Evolutionary conservation across 2,797 vertebrate genomes (phyloP).

Genomic region (Lepilemur ruficaudatus): DNA sequence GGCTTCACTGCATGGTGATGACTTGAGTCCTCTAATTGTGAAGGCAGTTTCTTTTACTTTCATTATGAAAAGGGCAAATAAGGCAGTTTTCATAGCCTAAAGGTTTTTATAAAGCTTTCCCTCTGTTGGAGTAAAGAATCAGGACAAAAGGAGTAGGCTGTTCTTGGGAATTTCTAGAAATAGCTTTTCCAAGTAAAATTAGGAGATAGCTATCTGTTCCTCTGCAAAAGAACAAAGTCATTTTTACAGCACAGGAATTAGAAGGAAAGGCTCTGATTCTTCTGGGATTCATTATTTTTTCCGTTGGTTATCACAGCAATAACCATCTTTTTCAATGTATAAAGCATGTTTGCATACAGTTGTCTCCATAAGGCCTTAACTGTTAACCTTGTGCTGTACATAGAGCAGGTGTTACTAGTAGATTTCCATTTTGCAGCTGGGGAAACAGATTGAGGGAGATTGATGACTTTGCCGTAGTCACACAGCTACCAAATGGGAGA

Average conservation of each 20-base stretch:
- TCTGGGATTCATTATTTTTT: background rate
- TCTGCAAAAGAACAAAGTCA: conserved; percentile 47
- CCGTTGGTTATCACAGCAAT: background rate
- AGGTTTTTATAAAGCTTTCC: conserved; percentile 54
- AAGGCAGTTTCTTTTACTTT: conserved; percentile 68
- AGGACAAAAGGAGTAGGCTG: conserved; percentile 56
- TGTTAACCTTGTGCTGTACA: background rate
- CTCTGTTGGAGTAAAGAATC: conserved; percentile 42
- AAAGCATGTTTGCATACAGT: conserved; percentile 32
- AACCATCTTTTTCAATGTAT: background rate
- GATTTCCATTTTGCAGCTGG: conserved; percentile 52
- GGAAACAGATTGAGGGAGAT: conserved; percentile 55
- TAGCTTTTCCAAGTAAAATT: conserved; percentile 73
- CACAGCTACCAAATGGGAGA: background rate
- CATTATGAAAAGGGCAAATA: conserved; percentile 67
- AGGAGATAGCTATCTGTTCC: conserved; percentile 49
- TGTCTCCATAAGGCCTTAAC: background rate
- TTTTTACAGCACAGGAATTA: conserved; percentile 43
- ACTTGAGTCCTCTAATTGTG: conserved; percentile 64
- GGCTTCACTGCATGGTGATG: conserved; percentile 43
- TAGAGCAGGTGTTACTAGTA: conserved; percentile 41
- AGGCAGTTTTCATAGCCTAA: conserved; percentile 49
- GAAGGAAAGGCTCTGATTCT: conserved; percentile 41
- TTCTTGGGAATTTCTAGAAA: conserved; percentile 72
- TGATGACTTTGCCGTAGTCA: conserved; percentile 34